Base-by-base conservation (phyloP, 2,888 invertebrate species). In the Sphinx pinastri region DNA sequence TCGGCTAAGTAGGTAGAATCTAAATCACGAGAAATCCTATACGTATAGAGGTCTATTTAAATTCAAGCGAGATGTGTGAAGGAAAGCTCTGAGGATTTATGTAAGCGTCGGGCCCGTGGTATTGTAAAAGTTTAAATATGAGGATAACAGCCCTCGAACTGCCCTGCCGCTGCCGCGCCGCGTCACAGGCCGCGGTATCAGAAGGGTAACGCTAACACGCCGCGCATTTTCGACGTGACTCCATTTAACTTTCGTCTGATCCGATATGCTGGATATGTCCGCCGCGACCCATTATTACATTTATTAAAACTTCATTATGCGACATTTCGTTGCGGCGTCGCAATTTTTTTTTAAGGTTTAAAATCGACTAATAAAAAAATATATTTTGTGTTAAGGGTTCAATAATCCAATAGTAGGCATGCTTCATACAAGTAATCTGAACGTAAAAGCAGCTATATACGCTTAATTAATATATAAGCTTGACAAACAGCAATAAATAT, bases 121-220 rank as follows among this genome's bases (percentile, higher is more conserved):
- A 88, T 89, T 89, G 88, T 87, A 86, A 90, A 91, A 92, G 88
- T 91, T 92, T 90, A 88, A 91, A 88, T 90, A 88, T 90, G 85
- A 89, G 85, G 81, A 76, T 77, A 78, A 77, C 78, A 76, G 78
- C 73, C 73, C 73, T 68, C 72, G 75, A 72, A 71, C 71, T 74
- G 75, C 72, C 72, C 73, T 68, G 75, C 73, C 25, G 25, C 25
- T 25, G 25, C 2, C 25, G 25, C 25, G 25, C 25, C 25, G 25
- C 72, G 72, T 71, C 73, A 70, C 67, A 70, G 70, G 68, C 67
- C 73, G 70, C 69, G 77, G 70, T 78, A 77, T 80, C 76, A 75
- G 75, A 47, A 67, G 68, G 71, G 73, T 54, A 72, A 71, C 68
- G 75, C 69, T 68, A 72, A 66, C 68, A 70, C 75, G 71, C 73